Base-by-base conservation (phyloP, 2,113 vertebrate species). In the Porphyrio hochstetteri region DNA sequence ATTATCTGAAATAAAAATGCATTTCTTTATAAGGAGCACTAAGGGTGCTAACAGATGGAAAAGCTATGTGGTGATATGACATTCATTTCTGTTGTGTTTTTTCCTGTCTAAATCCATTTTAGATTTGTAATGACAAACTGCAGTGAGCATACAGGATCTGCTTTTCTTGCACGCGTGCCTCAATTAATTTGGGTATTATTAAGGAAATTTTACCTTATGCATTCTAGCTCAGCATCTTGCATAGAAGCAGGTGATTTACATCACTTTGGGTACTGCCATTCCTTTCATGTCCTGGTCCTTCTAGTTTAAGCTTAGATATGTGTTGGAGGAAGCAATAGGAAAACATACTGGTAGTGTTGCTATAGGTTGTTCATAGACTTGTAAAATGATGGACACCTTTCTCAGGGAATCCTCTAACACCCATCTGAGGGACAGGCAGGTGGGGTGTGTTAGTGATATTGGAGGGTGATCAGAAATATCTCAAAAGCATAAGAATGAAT, bases 31-130 rank as follows among this genome's bases (percentile, higher is more conserved):
- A 84, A 85, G 86, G 88, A 95, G 88, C 88, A 92, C 86, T 81
- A 76, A 95, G 88, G 90, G 93, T 96, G 91, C 80, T 96, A 96
- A 94, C 94, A 95, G 96, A 97, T 96, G 95, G 94, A 74, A 93
- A 86, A 92, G 94, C 84, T 96, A 78, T 3, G 19, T 96, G 93
- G 59, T 91, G 84, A 85, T 91, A 82, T 79, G 91, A 82, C 86
- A 88, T 95, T 89, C 18, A 9, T 93, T 90, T 88, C 88, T 94
- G 82, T 92, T 95, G 50, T 94, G 65, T 1, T 77, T 94, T 93
- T 87, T 4, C 53, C 15, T 82, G 77, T 89, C 82, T 92, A 55
- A 96, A 95, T 96, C 60, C 55, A 88, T 89, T 93, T 95, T 87
- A 83, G 81, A 70, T 82, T 67, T 63, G 10, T 86, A 96, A 86